These are phyloP conservation scores for Neopelma chrysocephalum DNA, from an alignment of 2,797 vertebrate genomes.

Conservation along the genomic window DNA sequence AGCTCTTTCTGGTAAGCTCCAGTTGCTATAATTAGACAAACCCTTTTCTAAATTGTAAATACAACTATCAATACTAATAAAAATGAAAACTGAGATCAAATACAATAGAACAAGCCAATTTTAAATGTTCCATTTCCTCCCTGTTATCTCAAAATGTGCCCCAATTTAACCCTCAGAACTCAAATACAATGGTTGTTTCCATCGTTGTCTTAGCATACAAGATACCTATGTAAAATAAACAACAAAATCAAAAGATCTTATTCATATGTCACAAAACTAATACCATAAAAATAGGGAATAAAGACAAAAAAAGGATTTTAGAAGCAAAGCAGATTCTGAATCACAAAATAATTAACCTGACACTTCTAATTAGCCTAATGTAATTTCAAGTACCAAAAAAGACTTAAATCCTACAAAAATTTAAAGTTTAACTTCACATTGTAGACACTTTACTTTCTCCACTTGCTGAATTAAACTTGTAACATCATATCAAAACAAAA, in stretches of 20 bases:
- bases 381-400: not conserved
- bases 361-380: not conserved
- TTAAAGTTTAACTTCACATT: not conserved
- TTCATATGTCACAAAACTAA: not conserved
- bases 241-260: not conserved
- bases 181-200: not conserved
- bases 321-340: not conserved
- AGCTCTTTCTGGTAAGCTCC: conserved; percentile 12
- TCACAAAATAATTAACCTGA: not conserved
- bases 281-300: not conserved
- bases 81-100: conserved; percentile 1
- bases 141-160: not conserved
- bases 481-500: not conserved
- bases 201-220: not conserved
- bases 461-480: not conserved
- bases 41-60: conserved; percentile 5
- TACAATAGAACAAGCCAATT: not conserved
- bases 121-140: not conserved
- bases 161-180: not conserved
- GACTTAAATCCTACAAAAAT: not conserved
- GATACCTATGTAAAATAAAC: not conserved
- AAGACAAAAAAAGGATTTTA: not conserved
- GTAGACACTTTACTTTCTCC: not conserved
- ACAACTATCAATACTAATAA: conserved; percentile 14
- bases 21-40: conserved; percentile 17